These are phyloP conservation scores for Marasmarcha lunaedactyla DNA, from an alignment of 2,888 invertebrate species.

Conservation along the genomic window DNA sequence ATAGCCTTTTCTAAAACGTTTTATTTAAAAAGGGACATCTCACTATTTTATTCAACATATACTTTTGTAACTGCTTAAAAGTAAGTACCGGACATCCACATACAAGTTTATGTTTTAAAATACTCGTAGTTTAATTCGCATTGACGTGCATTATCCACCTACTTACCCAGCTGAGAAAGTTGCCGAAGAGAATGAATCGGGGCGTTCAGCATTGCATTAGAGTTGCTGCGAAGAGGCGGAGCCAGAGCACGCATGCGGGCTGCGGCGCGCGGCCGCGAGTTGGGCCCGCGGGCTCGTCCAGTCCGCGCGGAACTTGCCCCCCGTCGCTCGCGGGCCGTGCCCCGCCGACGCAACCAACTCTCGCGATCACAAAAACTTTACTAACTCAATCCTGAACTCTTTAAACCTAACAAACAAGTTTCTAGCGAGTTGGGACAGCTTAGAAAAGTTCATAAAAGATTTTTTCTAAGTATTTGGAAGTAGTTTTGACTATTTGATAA, in stretches of 20 bases:
- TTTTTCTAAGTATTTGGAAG: slow-evolving; percentile 21
- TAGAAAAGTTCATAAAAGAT: slow-evolving; percentile 19
- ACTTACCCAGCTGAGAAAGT: no score
- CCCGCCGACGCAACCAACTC: slow-evolving; percentile 15
- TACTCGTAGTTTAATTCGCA: no score
- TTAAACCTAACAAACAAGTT: neutral
- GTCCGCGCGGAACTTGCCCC: slow-evolving; percentile 50
- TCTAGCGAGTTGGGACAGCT: slow-evolving; percentile 4
- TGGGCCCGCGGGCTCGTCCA: slow-evolving; percentile 38
- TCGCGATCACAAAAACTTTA: slow-evolving; percentile 24
- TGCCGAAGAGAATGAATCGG: neutral
- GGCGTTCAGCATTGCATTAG: neutral
- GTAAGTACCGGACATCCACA: no score
- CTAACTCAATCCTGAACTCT: neutral
- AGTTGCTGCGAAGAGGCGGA: slow-evolving; percentile 20
- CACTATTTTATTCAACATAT: no score
- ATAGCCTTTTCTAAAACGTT: no score
- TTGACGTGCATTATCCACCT: no score
- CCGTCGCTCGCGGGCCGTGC: slow-evolving; percentile 49
- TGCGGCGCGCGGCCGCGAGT: slow-evolving; percentile 33
- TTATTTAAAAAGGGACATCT: no score
- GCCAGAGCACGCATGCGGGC: slow-evolving; percentile 43
- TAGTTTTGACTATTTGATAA: no score
- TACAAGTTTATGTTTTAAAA: no score
- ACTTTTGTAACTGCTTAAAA: no score